Evolutionary conservation across 2,113 vertebrate species (phyloP).

Genomic region (Hippotragus niger): DNA sequence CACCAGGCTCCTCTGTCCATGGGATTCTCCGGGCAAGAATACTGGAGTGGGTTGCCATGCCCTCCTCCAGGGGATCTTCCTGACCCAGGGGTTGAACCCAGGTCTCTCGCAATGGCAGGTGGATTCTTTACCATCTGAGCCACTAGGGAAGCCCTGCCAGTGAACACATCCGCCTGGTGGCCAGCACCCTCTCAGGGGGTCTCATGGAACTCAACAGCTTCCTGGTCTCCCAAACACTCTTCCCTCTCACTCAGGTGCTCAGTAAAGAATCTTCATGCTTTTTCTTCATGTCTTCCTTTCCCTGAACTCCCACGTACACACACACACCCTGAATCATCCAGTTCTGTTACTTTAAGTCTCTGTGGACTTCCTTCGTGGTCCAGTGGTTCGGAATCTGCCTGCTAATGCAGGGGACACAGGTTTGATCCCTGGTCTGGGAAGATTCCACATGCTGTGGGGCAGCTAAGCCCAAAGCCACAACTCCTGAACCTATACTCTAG

Average conservation of each 20-base stretch:
- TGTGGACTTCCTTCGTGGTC: neutral
- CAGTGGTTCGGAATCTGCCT: neutral
- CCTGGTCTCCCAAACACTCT: neutral
- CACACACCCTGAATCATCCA: neutral
- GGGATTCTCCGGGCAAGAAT: neutral
- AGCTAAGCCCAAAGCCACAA: neutral
- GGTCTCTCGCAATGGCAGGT: neutral
- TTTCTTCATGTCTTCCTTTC: neutral
- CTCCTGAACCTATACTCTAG: neutral
- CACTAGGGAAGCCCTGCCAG: neutral
- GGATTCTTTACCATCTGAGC: neutral
- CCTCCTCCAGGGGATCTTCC: neutral
- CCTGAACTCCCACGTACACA: neutral
- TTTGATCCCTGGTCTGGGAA: neutral
- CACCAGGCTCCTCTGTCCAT: neutral
- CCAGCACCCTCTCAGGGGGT: neutral
- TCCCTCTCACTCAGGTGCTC: neutral
- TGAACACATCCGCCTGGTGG: too few species aligned
- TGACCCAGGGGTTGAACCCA: neutral
- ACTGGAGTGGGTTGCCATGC: neutral
- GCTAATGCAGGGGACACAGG: neutral
- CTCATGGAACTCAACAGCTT: neutral
- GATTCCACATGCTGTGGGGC: neutral
- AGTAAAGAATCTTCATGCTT: neutral
- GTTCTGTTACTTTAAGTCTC: neutral